Evolutionary conservation across 2,797 vertebrate species (phyloP).

Genomic region (Iguana delicatissima): DNA sequence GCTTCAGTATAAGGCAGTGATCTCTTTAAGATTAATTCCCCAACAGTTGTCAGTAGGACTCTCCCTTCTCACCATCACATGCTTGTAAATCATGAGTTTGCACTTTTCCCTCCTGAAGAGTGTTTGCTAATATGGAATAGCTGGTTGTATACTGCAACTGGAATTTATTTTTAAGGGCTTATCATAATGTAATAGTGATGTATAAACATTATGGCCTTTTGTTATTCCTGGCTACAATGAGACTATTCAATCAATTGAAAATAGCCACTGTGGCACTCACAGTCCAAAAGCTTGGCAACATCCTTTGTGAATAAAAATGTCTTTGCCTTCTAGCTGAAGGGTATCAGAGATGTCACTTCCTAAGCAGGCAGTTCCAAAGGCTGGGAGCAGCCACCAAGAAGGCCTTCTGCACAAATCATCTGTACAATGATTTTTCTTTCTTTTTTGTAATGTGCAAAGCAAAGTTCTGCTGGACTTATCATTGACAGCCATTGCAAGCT

Average conservation of each 20-base stretch:
- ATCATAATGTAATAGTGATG: background rate
- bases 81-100: background rate
- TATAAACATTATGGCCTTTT: background rate
- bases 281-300: no score
- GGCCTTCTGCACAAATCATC: background rate
- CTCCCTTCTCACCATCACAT: fast-evolving
- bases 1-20: no score
- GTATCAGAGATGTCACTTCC: no score
- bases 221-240: background rate
- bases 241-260: no score
- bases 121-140: background rate
- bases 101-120: fast-evolving
- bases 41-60: background rate
- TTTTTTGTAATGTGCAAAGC: background rate
- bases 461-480: no score
- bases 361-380: no score
- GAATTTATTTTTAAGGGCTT: conserved; percentile 27
- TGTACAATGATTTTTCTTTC: background rate
- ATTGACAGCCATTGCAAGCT: background rate
- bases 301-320: no score
- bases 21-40: background rate
- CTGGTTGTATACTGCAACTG: background rate
- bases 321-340: no score
- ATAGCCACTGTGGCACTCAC: no score
- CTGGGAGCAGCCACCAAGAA: no score